phyloP scores from a whole-genome alignment of 2,113 vertebrate genomes.

The Brachirus orientalis region DNA sequence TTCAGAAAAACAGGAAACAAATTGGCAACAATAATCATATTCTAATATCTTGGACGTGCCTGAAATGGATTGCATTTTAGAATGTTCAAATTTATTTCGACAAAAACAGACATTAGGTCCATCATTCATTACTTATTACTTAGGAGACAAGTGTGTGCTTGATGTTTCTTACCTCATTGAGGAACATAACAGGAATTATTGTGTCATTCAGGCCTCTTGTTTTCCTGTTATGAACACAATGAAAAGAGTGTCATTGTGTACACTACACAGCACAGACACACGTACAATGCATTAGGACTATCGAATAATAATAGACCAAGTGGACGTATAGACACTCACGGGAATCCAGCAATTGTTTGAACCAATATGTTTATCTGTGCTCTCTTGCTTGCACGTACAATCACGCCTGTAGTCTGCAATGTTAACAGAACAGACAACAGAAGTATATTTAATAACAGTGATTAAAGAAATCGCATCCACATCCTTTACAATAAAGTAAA shows the following conservation, averaged over 20 bases:
- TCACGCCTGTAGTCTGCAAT: constrained; percentile 79
- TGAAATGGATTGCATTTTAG: too few relatives aligned
- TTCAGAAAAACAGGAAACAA: too few relatives aligned
- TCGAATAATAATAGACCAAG: background rate
- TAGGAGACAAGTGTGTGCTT: background rate
- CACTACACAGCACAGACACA: too few relatives aligned
- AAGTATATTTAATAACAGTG: background rate
- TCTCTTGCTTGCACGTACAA: constrained; percentile 81
- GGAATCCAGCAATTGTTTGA: constrained; percentile 53
- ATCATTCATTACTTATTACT: too few relatives aligned
- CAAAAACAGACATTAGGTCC: too few relatives aligned
- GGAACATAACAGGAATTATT: constrained; percentile 80
- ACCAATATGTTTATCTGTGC: constrained; percentile 81
- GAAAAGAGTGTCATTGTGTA: background rate
- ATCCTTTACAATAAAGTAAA: too few relatives aligned
- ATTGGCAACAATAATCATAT: too few relatives aligned
- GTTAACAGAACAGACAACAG: background rate
- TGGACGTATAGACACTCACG: constrained; percentile 69
- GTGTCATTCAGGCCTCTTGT: constrained; percentile 68
- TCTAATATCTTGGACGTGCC: too few relatives aligned
- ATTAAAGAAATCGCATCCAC: too few relatives aligned
- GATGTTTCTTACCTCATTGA: constrained; percentile 78
- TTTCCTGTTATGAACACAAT: constrained; percentile 53
- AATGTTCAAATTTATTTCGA: too few relatives aligned
- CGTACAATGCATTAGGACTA: background rate